Percentiles rank a stretch among this genome's conserved stretches.
These are phyloP conservation scores for Garra rufa DNA, from an alignment of 2,113 vertebrate genomes.

Conservation along the genomic window DNA sequence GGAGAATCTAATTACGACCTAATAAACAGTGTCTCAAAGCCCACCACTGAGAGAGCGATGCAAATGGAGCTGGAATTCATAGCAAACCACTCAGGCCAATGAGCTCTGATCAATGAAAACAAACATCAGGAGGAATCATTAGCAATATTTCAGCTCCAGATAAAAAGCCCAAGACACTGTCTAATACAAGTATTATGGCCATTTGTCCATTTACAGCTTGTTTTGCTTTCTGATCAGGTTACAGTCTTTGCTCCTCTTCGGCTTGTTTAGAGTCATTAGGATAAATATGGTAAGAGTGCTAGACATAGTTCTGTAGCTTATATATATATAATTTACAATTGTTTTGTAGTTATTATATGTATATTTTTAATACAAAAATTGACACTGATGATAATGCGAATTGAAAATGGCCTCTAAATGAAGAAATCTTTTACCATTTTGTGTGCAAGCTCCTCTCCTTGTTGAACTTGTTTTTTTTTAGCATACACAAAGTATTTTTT, in stretches of 20 bases:
- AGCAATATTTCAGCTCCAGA: conserved; percentile 39
- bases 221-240: conserved; percentile 26
- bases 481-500: too few relatives aligned
- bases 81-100: conserved; percentile 20
- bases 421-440: too few relatives aligned
- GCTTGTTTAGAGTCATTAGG: conserved; percentile 3
- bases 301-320: background rate
- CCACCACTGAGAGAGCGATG: conserved; percentile 13
- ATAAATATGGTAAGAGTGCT: background rate
- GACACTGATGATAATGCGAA: too few relatives aligned
- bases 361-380: too few relatives aligned
- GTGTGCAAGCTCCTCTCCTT: too few relatives aligned
- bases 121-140: conserved; percentile 42
- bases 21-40: conserved; percentile 34
- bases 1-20: conserved; percentile 33
- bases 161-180: conserved; percentile 22
- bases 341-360: too few relatives aligned
- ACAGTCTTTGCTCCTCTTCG: background rate
- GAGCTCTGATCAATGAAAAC: conserved; percentile 40
- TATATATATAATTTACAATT: too few relatives aligned
- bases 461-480: too few relatives aligned
- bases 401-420: too few relatives aligned
- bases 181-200: conserved; percentile 16
- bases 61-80: conserved; percentile 39
- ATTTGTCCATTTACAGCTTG: conserved; percentile 33